Evolutionary conservation across 2,888 invertebrate species (phyloP).

Genomic region (Nymphalis urticae): DNA sequence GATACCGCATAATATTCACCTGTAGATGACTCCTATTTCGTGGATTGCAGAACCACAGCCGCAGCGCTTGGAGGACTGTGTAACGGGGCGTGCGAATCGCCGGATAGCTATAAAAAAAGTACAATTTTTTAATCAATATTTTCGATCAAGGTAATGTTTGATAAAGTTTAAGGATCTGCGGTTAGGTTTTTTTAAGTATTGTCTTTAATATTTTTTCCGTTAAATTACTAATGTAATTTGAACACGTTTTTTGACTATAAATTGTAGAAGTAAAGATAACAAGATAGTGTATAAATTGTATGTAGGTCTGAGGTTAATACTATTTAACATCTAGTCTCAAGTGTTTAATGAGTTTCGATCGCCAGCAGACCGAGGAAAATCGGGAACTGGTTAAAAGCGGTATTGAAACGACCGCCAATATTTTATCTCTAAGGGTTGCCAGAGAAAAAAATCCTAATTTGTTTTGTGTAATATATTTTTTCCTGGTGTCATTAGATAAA

Average conservation of each 20-base stretch:
- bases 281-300: conserved; percentile 6
- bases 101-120: conserved; percentile 72
- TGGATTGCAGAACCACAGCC: conserved; percentile 85
- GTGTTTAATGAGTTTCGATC: conserved; percentile 27
- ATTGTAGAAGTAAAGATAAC: too few relatives aligned
- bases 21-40: conserved; percentile 83
- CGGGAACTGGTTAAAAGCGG: conserved; percentile 27
- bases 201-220: neutral
- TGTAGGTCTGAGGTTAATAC: conserved; percentile 7
- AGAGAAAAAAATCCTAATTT: neutral
- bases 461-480: neutral
- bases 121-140: conserved; percentile 13
- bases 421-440: conserved; percentile 30
- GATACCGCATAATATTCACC: conserved; percentile 50
- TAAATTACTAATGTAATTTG: neutral
- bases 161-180: conserved; percentile 4
- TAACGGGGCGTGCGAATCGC: conserved; percentile 80
- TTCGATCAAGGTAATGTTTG: conserved; percentile 9
- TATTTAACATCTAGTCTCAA: conserved; percentile 13
- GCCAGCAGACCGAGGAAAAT: conserved; percentile 28
- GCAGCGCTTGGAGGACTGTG: conserved; percentile 82
- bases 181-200: neutral
- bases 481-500: neutral
- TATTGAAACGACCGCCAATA: conserved; percentile 29
- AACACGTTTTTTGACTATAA: neutral